Percentiles rank a stretch among this genome's conserved stretches.
phyloP scores from a whole-genome alignment of 2,888 invertebrate species.

The Drosophila nr. medialis region DNA sequence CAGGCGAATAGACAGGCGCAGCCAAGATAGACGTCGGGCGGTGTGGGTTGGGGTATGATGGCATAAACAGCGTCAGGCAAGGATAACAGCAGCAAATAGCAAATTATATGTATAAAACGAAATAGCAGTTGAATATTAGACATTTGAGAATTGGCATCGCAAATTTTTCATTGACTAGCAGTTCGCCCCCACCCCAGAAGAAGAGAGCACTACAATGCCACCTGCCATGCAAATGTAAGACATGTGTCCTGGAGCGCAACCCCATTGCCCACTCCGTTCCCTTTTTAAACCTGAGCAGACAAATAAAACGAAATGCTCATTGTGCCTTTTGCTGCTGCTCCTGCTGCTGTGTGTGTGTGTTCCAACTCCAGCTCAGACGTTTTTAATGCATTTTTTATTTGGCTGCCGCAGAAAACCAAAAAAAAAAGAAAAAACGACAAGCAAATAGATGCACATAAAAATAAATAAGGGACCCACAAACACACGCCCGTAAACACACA shows the following conservation, averaged over 20 bases:
- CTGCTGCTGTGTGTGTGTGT: constrained; percentile 18
- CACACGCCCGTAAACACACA: constrained; percentile 6
- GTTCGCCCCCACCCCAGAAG: constrained; percentile 1
- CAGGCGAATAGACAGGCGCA: constrained; percentile 63
- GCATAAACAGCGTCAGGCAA: constrained; percentile 41
- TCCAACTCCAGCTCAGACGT: constrained; percentile 61
- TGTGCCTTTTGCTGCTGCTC: constrained; percentile 15
- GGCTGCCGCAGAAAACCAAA: constrained; percentile 58
- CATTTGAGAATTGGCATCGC: constrained; percentile 79
- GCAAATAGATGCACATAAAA: constrained; percentile 80
- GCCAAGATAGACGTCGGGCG: constrained; percentile 1
- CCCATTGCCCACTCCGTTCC: no score
- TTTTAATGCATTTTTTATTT: constrained; percentile 79
- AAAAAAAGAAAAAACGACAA: constrained; percentile 63
- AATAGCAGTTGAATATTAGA: constrained; percentile 76
- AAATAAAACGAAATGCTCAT: constrained; percentile 61
- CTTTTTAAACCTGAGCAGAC: constrained; percentile 51
- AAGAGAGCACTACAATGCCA: constrained; percentile 33
- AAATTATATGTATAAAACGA: constrained; percentile 64
- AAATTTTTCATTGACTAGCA: constrained; percentile 73
- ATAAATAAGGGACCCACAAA: constrained; percentile 68
- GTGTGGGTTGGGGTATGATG: not conserved
- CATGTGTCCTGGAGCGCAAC: constrained; percentile 41
- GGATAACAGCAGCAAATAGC: constrained; percentile 45
- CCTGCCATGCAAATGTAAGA: constrained; percentile 64